These are phyloP conservation scores for Poeciliopsis retropinna DNA, from an alignment of 2,113 vertebrate species.

Conservation along the genomic window DNA sequence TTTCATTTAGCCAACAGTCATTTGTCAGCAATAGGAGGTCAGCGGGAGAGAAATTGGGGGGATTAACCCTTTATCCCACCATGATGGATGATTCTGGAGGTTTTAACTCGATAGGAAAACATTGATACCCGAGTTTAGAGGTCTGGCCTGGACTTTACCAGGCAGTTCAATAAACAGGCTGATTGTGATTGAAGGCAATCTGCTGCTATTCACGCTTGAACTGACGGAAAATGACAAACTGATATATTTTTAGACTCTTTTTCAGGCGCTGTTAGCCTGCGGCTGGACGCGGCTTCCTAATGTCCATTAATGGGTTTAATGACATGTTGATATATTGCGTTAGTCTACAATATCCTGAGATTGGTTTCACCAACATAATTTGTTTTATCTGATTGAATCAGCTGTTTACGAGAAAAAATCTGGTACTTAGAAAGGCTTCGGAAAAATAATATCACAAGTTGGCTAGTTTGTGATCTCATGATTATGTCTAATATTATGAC, in stretches of 20 bases:
- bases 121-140: slow-evolving; percentile 17
- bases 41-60: neutral
- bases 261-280: neutral
- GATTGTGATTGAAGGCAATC: slow-evolving; percentile 9
- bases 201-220: neutral
- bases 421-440: too few relatives aligned
- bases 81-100: slow-evolving; percentile 54
- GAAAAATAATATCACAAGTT: too few relatives aligned
- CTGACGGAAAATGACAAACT: slow-evolving; percentile 9
- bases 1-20: slow-evolving; percentile 10
- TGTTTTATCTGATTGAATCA: too few relatives aligned
- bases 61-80: slow-evolving; percentile 45
- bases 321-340: too few relatives aligned
- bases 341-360: too few relatives aligned
- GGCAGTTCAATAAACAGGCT: neutral
- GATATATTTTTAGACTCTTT: neutral
- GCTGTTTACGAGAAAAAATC: too few relatives aligned
- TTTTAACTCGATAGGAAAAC: slow-evolving; percentile 28
- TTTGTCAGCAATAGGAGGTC: slow-evolving; percentile 10
- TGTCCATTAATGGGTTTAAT: neutral
- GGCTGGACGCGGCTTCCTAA: neutral
- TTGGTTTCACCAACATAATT: too few relatives aligned
- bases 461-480: too few relatives aligned
- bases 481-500: too few relatives aligned
- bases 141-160: slow-evolving; percentile 1